phyloP scores from a whole-genome alignment of 2,113 vertebrate genomes.

The Chionis minor region DNA sequence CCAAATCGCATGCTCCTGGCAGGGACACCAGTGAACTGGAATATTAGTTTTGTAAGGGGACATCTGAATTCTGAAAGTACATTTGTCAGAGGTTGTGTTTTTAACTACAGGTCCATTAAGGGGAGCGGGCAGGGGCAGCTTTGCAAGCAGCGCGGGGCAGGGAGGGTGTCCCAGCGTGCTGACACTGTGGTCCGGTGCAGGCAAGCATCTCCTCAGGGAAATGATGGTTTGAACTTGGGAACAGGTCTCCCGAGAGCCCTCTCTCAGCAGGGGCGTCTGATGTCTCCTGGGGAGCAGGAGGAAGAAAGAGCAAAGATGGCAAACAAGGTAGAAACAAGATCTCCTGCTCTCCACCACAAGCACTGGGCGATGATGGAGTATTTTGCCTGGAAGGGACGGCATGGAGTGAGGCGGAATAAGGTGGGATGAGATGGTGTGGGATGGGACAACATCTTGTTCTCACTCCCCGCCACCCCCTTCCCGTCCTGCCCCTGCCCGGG shows the following conservation, averaged over 20 bases:
- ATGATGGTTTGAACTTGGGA: neutral
- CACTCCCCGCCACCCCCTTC: no score
- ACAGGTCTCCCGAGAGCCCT: neutral
- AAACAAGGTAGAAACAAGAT: neutral
- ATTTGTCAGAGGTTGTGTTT: slow-evolving; percentile 23
- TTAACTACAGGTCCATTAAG: neutral
- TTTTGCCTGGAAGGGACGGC: neutral
- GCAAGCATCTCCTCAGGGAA: neutral
- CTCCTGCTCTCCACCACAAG: neutral
- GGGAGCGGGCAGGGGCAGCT: neutral
- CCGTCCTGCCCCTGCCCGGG: neutral
- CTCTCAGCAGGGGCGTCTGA: neutral
- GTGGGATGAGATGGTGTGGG: neutral
- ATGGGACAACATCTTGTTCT: rapidly evolving
- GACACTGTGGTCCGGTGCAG: rapidly evolving
- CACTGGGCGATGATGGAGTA: rapidly evolving
- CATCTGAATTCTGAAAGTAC: neutral
- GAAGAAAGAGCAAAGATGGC: neutral
- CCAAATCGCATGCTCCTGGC: slow-evolving; percentile 32
- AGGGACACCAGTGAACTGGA: slow-evolving; percentile 37
- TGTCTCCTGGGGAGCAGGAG: neutral
- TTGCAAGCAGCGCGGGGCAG: neutral
- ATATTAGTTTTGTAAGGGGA: slow-evolving; percentile 44
- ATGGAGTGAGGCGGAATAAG: neutral
- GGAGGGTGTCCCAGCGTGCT: neutral